These are phyloP conservation scores for Epiblema foenella DNA, from an alignment of 2,888 invertebrate genomes.

Conservation along the genomic window DNA sequence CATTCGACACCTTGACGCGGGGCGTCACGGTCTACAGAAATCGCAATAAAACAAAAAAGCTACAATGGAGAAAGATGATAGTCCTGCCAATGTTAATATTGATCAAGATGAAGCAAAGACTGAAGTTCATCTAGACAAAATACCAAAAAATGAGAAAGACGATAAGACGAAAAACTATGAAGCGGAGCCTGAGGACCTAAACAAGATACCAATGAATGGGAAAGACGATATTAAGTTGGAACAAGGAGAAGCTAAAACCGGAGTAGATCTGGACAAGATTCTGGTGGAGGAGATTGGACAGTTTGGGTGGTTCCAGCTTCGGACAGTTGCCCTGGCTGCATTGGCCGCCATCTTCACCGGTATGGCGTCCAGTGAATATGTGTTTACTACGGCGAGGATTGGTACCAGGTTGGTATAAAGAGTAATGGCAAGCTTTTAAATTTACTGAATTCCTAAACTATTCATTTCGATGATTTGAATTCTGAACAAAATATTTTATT, in stretches of 20 bases:
- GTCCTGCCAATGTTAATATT: background rate
- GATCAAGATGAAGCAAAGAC: background rate
- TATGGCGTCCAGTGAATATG: slow-evolving; percentile 80
- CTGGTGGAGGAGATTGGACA: slow-evolving; percentile 73
- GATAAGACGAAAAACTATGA: slow-evolving; percentile 10
- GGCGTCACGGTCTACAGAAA: background rate
- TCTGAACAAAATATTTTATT: too few species aligned
- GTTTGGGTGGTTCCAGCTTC: slow-evolving; percentile 84
- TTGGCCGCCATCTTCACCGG: slow-evolving; percentile 84
- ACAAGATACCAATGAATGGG: background rate
- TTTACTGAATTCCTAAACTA: too few species aligned
- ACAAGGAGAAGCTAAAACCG: slow-evolving; percentile 30
- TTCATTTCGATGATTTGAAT: too few species aligned
- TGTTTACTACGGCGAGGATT: slow-evolving; percentile 83
- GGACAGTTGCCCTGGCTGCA: slow-evolving; percentile 81
- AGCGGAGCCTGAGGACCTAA: slow-evolving; percentile 11
- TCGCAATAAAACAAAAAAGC: background rate
- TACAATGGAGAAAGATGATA: background rate
- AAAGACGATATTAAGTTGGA: background rate
- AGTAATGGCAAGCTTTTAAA: too few species aligned
- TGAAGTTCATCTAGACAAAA: background rate
- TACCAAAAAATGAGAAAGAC: background rate
- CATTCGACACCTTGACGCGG: slow-evolving; percentile 3
- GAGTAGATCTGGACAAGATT: slow-evolving; percentile 63
- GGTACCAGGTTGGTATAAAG: slow-evolving; percentile 46